These are phyloP conservation scores for Ophraella communa DNA, from an alignment of 2,888 invertebrate species.

Conservation along the genomic window DNA sequence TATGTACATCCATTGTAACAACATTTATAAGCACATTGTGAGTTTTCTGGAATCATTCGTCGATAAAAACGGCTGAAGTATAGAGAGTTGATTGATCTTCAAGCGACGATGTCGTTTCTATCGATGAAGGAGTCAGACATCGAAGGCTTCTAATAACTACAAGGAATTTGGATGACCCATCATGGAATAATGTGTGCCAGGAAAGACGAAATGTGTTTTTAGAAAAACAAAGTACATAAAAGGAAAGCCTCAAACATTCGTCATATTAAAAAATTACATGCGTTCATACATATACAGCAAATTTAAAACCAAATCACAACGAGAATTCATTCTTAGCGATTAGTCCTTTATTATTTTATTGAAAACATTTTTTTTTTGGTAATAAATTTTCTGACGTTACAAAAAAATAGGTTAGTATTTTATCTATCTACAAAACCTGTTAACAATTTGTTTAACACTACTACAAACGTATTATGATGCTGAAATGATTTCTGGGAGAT, in stretches of 20 bases:
- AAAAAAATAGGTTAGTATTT: slow-evolving; percentile 59
- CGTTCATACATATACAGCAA: slow-evolving; percentile 36
- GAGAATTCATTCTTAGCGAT: background rate
- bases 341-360: slow-evolving; percentile 22
- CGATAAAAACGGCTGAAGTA: background rate
- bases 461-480: slow-evolving; percentile 59
- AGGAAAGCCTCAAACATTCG: slow-evolving; percentile 52
- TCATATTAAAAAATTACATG: slow-evolving; percentile 51
- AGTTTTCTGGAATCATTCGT: background rate
- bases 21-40: slow-evolving; percentile 6
- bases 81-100: background rate
- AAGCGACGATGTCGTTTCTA: background rate
- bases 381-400: slow-evolving; percentile 50
- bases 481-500: slow-evolving; percentile 31
- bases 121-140: slow-evolving; percentile 35
- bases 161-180: slow-evolving; percentile 62
- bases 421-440: slow-evolving; percentile 56
- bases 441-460: slow-evolving; percentile 55
- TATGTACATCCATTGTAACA: slow-evolving; percentile 13
- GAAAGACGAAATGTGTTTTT: slow-evolving; percentile 40
- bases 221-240: slow-evolving; percentile 30
- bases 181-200: slow-evolving; percentile 49
- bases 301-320: slow-evolving; percentile 5
- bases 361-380: slow-evolving; percentile 35
- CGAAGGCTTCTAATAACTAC: slow-evolving; percentile 48